A percentile compares a stretch with the other conserved stretches of the same genome.
These are phyloP conservation scores for Spondyliosoma cantharus DNA, from an alignment of 2,797 vertebrate species.

Conservation along the genomic window DNA sequence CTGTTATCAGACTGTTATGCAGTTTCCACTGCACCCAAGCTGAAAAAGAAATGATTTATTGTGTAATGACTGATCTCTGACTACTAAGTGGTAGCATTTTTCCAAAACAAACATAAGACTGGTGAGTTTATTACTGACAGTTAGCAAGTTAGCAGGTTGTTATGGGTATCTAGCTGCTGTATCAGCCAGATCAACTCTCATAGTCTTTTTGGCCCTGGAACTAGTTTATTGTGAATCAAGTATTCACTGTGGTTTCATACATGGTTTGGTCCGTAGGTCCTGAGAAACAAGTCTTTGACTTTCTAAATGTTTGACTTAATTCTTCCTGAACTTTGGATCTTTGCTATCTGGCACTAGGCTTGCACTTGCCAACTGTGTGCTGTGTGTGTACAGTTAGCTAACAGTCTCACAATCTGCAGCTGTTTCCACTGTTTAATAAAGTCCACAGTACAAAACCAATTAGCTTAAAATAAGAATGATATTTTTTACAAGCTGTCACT, in stretches of 20 bases:
- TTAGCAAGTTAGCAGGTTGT: background rate
- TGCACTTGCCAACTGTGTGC: background rate
- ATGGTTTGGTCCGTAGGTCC: background rate
- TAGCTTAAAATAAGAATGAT: background rate
- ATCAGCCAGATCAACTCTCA: too few species aligned
- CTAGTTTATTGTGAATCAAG: background rate
- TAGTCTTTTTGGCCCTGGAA: background rate
- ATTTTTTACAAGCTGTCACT: background rate
- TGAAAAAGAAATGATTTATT: too few species aligned
- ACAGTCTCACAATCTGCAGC: background rate
- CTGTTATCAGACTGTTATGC: too few species aligned
- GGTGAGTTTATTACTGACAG: background rate
- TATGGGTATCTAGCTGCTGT: background rate
- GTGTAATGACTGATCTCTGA: too few species aligned
- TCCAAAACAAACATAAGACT: background rate
- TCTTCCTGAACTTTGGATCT: background rate
- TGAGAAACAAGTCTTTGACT: background rate
- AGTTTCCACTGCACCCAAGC: too few species aligned
- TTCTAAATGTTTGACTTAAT: background rate
- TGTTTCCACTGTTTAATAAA: background rate
- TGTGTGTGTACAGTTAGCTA: background rate
- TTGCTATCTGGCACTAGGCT: background rate
- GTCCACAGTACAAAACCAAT: background rate
- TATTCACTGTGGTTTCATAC: background rate
- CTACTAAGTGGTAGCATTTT: background rate